A percentile compares a stretch with the other conserved stretches of the same genome.
phyloP scores from a whole-genome alignment of 2,113 vertebrate species.

The Leiothrix lutea region DNA sequence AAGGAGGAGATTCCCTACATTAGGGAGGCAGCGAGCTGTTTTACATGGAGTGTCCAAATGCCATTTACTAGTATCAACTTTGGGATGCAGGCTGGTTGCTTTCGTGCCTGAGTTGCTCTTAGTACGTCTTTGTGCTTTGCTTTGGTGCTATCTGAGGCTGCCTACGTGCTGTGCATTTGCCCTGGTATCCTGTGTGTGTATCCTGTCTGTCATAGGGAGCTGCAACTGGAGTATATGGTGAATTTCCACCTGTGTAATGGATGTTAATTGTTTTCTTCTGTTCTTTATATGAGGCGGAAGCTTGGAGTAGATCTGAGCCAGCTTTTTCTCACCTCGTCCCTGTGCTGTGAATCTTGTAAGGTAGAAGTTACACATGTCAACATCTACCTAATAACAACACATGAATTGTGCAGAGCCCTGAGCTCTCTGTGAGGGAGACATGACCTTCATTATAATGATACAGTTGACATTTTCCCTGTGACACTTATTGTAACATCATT shows the following conservation, averaged over 20 bases:
- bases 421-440: conserved; percentile 64
- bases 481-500: conserved; percentile 66
- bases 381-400: conserved; percentile 67
- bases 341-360: conserved; percentile 25
- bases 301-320: background rate
- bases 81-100: conserved; percentile 2
- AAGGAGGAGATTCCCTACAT: conserved; percentile 58
- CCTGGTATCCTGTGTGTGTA: background rate
- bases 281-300: background rate
- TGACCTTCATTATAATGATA: conserved; percentile 75
- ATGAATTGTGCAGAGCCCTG: conserved; percentile 58
- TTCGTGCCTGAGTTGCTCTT: background rate
- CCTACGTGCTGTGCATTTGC: background rate
- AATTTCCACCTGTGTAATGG: background rate
- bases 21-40: conserved; percentile 52
- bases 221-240: background rate
- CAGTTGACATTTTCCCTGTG: conserved; percentile 71
- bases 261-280: background rate
- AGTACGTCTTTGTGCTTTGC: background rate
- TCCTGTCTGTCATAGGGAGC: background rate
- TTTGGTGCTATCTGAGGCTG: background rate
- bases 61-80: conserved; percentile 55
- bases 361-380: conserved; percentile 38
- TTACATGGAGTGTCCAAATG: conserved; percentile 44
- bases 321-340: background rate